Conservation (phyloP, 2,888 invertebrate species). For the Drosophila aldrichi region DNA sequence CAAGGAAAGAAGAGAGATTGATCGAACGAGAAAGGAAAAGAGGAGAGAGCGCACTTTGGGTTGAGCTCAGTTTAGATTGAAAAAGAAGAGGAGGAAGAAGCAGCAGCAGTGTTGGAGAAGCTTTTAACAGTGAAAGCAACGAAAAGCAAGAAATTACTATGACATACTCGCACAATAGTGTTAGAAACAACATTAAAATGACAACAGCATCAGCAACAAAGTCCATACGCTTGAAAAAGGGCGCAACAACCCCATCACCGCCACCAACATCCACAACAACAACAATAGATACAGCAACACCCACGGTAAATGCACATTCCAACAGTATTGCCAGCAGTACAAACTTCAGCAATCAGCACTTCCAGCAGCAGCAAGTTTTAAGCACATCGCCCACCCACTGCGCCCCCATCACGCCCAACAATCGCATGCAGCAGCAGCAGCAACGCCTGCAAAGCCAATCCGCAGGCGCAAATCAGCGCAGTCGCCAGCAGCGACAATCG, state of each 20-base stretch:
- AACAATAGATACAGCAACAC: slow-evolving; percentile 67
- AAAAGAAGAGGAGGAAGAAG: background rate
- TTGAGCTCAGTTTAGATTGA: slow-evolving; percentile 33
- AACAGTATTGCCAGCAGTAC: slow-evolving; percentile 86
- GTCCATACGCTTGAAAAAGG: slow-evolving; percentile 82
- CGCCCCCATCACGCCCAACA: slow-evolving; percentile 56
- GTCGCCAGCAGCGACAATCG: slow-evolving; percentile 72
- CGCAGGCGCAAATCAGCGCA: slow-evolving; percentile 63
- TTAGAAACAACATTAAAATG: slow-evolving; percentile 85
- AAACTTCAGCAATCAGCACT: slow-evolving; percentile 69
- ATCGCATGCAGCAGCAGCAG: slow-evolving; percentile 56
- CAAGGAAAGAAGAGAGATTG: slow-evolving; percentile 29
- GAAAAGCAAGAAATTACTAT: slow-evolving; percentile 75
- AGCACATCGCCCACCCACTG: slow-evolving; percentile 62
- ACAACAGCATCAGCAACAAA: slow-evolving; percentile 83
- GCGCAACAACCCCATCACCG: slow-evolving; percentile 56
- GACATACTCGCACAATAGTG: slow-evolving; percentile 86
- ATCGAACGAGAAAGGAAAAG: slow-evolving; percentile 33
- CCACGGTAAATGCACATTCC: slow-evolving; percentile 84
- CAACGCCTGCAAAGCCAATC: slow-evolving; percentile 64
- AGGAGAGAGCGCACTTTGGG: slow-evolving; percentile 42
- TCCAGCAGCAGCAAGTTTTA: slow-evolving; percentile 64
- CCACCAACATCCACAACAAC: slow-evolving; percentile 59
- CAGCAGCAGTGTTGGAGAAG: slow-evolving; percentile 28
- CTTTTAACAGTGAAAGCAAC: slow-evolving; percentile 50